Conservation (phyloP, 1,140 invertebrate genomes). For the Cotesia vestalis region DNA sequence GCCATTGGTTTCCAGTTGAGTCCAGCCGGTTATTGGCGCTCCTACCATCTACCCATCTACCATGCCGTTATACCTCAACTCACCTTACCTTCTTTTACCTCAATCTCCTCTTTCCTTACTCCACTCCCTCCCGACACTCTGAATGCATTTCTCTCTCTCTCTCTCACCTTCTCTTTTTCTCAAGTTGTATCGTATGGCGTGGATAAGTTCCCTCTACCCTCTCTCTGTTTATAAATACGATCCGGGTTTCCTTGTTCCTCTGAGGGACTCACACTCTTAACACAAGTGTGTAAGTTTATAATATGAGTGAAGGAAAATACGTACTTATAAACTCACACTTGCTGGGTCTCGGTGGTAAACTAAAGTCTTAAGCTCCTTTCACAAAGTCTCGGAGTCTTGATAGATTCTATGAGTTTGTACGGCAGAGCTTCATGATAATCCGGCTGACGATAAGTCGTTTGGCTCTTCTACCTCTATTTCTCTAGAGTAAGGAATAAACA, state of each 20-base stretch:
- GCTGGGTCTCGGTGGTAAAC: conserved; percentile 23
- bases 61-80: conserved; percentile 48
- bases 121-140: conserved; percentile 19
- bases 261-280: conserved; percentile 10
- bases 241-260: neutral
- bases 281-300: neutral
- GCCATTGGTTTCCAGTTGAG: conserved; percentile 60
- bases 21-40: conserved; percentile 53
- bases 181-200: too few species aligned
- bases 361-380: conserved; percentile 43
- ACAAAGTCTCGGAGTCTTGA: conserved; percentile 37
- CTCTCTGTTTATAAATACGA: conserved; percentile 20
- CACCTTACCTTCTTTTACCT: conserved; percentile 38
- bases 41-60: conserved; percentile 48
- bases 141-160: conserved; percentile 25
- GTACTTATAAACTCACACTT: neutral
- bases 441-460: conserved; percentile 36
- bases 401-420: conserved; percentile 38
- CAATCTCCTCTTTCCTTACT: conserved; percentile 28
- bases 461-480: neutral
- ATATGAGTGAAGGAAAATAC: neutral
- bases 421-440: conserved; percentile 29
- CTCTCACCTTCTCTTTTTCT: conserved; percentile 8
- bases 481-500: conserved; percentile 34
- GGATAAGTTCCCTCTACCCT: too few species aligned